A percentile compares a stretch with the other conserved stretches of the same genome.
These are phyloP conservation scores for Choristoneura fumiferana DNA, from an alignment of 1,140 invertebrate genomes.

Conservation along the genomic window DNA sequence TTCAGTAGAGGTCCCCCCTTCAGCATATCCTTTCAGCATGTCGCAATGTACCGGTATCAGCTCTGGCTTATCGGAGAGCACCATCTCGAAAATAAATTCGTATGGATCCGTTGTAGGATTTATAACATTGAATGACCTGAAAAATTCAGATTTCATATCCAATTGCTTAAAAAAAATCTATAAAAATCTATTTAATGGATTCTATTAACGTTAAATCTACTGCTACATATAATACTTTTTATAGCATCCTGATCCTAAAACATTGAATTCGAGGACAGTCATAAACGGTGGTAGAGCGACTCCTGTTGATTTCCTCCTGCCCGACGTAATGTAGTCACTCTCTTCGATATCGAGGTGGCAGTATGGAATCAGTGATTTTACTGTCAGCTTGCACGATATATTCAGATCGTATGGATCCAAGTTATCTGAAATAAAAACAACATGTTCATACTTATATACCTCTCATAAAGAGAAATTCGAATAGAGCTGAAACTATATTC, in stretches of 20 bases:
- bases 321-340: conserved; percentile 74
- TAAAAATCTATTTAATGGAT: too few species aligned
- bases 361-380: conserved; percentile 75
- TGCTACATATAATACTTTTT: conserved; percentile 53
- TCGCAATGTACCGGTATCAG: conserved; percentile 65
- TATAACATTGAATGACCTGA: conserved; percentile 57
- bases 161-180: too few species aligned
- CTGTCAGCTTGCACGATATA: conserved; percentile 54
- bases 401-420: conserved; percentile 64
- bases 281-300: conserved; percentile 53
- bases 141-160: too few species aligned
- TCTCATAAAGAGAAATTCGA: too few species aligned
- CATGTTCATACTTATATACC: neutral
- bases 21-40: conserved; percentile 58
- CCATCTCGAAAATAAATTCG: conserved; percentile 67
- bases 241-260: conserved; percentile 73
- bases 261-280: conserved; percentile 75
- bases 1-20: conserved; percentile 59
- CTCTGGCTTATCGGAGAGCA: conserved; percentile 50
- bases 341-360: conserved; percentile 78
- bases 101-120: conserved; percentile 64
- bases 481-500: too few species aligned
- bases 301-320: conserved; percentile 59
- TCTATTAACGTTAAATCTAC: conserved; percentile 11
- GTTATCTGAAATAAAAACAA: conserved; percentile 51